phyloP scores from a whole-genome alignment of 2,113 vertebrate species.

The Ceuthmochares aereus region DNA sequence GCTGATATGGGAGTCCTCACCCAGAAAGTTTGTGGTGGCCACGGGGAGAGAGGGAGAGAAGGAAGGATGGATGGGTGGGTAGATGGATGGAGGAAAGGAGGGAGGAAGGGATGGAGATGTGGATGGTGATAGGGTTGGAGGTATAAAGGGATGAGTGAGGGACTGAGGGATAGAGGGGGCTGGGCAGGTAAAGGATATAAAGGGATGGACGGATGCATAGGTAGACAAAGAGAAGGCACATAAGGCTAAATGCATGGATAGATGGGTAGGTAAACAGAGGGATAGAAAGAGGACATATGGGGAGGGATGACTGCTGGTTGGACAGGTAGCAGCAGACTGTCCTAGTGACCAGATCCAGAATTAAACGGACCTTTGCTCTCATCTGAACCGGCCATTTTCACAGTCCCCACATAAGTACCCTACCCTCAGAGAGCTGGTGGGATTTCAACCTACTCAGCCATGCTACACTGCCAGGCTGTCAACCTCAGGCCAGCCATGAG shows the following conservation, averaged over 20 bases:
- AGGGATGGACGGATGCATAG: background rate
- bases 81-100: no score
- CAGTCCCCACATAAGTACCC: background rate
- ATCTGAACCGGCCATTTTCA: background rate
- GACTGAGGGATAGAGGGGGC: background rate
- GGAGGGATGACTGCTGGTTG: background rate
- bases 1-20: accelerated
- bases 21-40: accelerated
- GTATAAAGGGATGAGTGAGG: no score
- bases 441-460: background rate
- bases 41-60: background rate
- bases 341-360: background rate
- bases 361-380: background rate
- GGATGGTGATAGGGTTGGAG: no score
- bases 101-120: accelerated
- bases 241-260: no score
- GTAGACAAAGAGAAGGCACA: background rate
- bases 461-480: background rate
- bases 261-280: background rate
- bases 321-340: background rate
- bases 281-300: background rate
- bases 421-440: background rate
- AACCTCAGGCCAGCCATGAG: background rate
- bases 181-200: background rate
- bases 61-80: background rate